phyloP scores from a whole-genome alignment of 2,797 vertebrate genomes.

The Clarias fuscus region DNA sequence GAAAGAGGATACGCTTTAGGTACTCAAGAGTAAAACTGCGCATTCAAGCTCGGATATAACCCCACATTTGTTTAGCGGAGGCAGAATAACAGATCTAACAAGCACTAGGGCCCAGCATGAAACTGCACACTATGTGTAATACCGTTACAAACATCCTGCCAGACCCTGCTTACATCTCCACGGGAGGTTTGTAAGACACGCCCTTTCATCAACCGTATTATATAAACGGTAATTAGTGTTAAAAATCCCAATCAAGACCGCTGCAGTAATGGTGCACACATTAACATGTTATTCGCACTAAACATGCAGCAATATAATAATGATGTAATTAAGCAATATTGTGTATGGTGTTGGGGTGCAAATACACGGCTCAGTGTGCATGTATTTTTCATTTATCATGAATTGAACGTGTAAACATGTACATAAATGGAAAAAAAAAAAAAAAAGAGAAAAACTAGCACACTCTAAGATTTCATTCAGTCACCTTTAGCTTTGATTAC shows the following conservation, averaged over 20 bases:
- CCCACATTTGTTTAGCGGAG: constrained; percentile 19
- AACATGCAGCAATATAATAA: not conserved
- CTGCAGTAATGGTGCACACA: not conserved
- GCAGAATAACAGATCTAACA: constrained; percentile 47
- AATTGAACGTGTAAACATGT: too few species aligned
- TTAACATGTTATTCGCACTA: not conserved
- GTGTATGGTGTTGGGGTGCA: too few species aligned
- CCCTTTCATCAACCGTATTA: constrained; percentile 15
- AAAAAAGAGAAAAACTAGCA: too few species aligned
- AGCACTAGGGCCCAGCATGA: constrained; percentile 45
- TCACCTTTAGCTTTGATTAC: too few species aligned
- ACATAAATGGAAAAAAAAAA: too few species aligned
- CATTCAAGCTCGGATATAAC: constrained; percentile 21
- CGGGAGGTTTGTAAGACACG: constrained; percentile 17
- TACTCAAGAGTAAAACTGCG: not conserved
- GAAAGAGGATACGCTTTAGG: not conserved
- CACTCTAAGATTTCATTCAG: too few species aligned
- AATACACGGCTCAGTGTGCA: not conserved
- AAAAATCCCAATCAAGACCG: not conserved
- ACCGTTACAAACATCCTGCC: constrained; percentile 44
- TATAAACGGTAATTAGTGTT: constrained; percentile 1
- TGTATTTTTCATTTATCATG: too few species aligned
- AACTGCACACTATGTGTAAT: constrained; percentile 46
- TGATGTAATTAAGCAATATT: not conserved
- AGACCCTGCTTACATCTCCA: constrained; percentile 36